Evolutionary conservation across 2,113 vertebrate genomes (phyloP).

Genomic region (Tragelaphus strepsiceros): DNA sequence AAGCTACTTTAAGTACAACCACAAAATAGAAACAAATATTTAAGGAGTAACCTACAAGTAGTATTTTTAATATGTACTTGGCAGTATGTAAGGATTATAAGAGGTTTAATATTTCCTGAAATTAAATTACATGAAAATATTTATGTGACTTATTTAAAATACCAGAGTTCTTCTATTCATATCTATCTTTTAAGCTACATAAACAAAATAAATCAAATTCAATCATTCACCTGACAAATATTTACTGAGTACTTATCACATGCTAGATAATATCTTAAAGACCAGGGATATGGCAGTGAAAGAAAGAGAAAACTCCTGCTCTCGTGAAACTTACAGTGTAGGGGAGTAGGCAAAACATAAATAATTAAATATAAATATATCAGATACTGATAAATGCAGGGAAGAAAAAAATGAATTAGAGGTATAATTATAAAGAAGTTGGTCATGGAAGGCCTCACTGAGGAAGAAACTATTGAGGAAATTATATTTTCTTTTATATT

Average conservation of each 20-base stretch:
- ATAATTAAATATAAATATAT: not conserved
- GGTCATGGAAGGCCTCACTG: not conserved
- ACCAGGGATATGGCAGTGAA: not conserved
- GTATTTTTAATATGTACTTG: not conserved
- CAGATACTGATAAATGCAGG: not conserved
- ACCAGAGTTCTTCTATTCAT: not conserved
- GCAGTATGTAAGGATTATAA: not conserved
- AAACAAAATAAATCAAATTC: not conserved
- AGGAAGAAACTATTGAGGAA: not conserved
- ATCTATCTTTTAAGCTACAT: not conserved
- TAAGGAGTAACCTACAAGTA: not conserved
- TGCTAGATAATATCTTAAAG: not conserved
- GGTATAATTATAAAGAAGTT: not conserved
- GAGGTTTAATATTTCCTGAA: not conserved
- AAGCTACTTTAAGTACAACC: not conserved
- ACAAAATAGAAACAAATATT: not conserved
- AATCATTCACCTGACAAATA: not conserved
- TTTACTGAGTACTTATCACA: not conserved
- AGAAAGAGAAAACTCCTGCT: not conserved
- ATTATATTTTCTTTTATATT: not conserved
- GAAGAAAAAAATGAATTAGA: not conserved
- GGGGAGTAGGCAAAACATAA: not conserved
- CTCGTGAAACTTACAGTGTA: not conserved
- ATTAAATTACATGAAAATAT: not conserved
- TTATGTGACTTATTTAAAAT: not conserved